phyloP scores from a whole-genome alignment of 2,797 vertebrate genomes.

The Phrynocephalus guinanensis region DNA sequence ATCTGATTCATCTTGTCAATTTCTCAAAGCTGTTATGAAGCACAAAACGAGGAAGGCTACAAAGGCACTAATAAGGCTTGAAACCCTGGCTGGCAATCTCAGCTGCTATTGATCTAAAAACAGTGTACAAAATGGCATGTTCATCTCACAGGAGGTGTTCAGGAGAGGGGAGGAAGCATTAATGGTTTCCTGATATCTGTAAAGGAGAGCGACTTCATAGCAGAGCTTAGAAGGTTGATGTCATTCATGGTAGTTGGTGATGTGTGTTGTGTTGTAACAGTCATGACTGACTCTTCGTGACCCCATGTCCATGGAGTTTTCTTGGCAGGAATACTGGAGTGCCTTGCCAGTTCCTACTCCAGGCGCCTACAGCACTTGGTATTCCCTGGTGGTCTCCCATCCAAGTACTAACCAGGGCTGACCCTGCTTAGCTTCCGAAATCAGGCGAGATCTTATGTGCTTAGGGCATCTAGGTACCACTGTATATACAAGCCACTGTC shows the following conservation, averaged over 20 bases:
- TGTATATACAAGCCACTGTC: too few species aligned
- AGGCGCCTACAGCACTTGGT: too few species aligned
- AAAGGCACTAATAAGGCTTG: constrained; percentile 34
- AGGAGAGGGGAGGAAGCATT: constrained; percentile 34
- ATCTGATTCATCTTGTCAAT: constrained; percentile 22
- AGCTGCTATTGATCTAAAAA: constrained; percentile 31
- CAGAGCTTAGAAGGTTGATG: background rate
- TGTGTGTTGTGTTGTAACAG: background rate
- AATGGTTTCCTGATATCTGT: background rate
- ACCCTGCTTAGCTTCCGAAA: background rate
- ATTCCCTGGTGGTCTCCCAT: too few species aligned
- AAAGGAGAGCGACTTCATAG: background rate
- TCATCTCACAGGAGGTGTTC: constrained; percentile 23
- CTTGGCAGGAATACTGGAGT: too few species aligned
- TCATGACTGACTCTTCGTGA: too few species aligned
- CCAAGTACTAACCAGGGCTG: too few species aligned
- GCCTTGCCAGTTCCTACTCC: too few species aligned
- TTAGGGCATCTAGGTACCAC: too few species aligned
- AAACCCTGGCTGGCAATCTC: constrained; percentile 15
- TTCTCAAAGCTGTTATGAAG: constrained; percentile 18
- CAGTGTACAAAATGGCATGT: constrained; percentile 9
- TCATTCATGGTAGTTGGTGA: background rate
- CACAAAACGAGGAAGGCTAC: constrained; percentile 23
- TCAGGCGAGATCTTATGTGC: background rate
- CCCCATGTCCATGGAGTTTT: too few species aligned